These are phyloP conservation scores for Setophaga kirtlandii DNA, from an alignment of 2,113 vertebrate species.

Conservation along the genomic window DNA sequence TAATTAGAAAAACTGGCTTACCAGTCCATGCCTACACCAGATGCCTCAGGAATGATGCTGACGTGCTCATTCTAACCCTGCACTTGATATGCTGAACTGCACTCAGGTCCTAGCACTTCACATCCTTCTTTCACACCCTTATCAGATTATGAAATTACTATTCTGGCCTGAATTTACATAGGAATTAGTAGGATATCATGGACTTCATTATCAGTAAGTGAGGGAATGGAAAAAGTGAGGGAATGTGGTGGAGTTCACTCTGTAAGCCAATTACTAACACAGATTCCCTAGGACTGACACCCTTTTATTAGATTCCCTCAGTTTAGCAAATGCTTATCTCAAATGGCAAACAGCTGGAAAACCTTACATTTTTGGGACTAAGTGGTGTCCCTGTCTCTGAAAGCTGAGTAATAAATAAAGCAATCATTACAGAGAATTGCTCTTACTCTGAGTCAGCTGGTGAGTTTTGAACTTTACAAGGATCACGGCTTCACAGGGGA, in stretches of 20 bases:
- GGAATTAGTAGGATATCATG: background rate
- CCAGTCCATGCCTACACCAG: background rate
- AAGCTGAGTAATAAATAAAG: background rate
- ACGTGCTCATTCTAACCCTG: background rate
- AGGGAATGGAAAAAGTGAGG: slow-evolving; percentile 42
- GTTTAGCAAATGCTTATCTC: background rate
- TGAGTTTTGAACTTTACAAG: background rate
- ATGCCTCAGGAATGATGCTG: background rate
- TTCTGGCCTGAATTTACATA: background rate
- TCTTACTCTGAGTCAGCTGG: background rate
- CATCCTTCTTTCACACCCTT: background rate
- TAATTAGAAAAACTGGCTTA: background rate
- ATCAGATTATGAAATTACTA: background rate
- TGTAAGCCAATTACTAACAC: background rate
- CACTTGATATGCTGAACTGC: background rate
- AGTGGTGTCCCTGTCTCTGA: background rate
- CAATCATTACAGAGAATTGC: background rate
- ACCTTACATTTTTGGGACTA: background rate
- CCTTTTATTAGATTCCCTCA: background rate
- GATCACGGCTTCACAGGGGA: background rate
- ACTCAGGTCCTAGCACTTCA: background rate
- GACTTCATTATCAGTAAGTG: slow-evolving; percentile 17
- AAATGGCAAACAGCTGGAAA: slow-evolving; percentile 21
- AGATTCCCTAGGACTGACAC: background rate
- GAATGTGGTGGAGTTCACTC: background rate